A percentile compares a stretch with the other conserved stretches of the same genome.
Conservation (phyloP, 1,140 invertebrate genomes). For the Anastatus disparis region DNA sequence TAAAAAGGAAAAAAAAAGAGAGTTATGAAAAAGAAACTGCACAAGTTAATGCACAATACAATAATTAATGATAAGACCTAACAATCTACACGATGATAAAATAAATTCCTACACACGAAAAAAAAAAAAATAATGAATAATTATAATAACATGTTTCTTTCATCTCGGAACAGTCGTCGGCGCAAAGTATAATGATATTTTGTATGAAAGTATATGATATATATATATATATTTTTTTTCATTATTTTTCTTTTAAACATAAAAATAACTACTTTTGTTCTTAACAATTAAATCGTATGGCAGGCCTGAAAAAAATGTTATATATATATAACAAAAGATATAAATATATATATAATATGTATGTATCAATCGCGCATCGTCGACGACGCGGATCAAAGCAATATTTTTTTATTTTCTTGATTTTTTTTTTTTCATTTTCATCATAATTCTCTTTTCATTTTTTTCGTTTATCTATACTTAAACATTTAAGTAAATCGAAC, state of each 20-base stretch:
- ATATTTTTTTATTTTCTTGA: background rate
- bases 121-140: background rate
- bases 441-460: background rate
- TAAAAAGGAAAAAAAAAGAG: background rate
- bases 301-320: constrained; percentile 35
- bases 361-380: background rate
- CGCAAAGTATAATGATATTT: background rate
- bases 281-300: constrained; percentile 40
- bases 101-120: constrained; percentile 30
- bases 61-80: constrained; percentile 1
- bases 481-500: constrained; percentile 40
- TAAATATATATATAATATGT: background rate
- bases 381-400: constrained; percentile 11
- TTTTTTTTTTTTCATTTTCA: background rate
- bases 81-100: constrained; percentile 19
- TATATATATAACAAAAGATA: constrained; percentile 27
- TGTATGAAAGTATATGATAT: too few species aligned
- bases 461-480: background rate
- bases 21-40: too few species aligned
- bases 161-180: constrained; percentile 11
- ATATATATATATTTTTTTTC: too few species aligned
- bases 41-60: constrained; percentile 18
- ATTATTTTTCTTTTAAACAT: constrained; percentile 17
- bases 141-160: background rate
- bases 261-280: constrained; percentile 16